Conservation (phyloP, 1,140 invertebrate genomes). For the Hycleus phaleratus region DNA sequence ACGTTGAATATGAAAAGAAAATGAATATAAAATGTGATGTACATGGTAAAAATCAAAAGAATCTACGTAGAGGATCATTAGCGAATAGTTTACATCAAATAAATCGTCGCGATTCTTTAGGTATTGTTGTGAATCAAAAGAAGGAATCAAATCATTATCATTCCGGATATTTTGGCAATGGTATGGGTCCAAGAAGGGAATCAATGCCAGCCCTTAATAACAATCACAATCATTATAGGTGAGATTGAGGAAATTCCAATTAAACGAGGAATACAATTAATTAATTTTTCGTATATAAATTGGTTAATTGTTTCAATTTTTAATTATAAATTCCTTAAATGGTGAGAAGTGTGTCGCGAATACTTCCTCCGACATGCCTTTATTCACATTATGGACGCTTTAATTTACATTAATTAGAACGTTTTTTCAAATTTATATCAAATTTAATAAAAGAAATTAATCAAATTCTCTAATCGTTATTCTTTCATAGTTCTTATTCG, state of each 20-base stretch:
- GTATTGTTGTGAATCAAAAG: slow-evolving; percentile 27
- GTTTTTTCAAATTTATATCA: no score
- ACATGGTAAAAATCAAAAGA: slow-evolving; percentile 51
- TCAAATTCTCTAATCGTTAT: no score
- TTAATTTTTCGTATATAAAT: no score
- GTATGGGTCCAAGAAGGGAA: slow-evolving; percentile 39
- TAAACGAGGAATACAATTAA: no score
- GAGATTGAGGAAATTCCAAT: background rate
- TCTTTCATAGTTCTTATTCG: no score
- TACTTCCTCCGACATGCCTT: slow-evolving; percentile 2
- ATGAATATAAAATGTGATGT: slow-evolving; percentile 56
- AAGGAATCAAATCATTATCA: slow-evolving; percentile 23
- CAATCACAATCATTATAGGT: slow-evolving; percentile 22
- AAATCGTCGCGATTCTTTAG: slow-evolving; percentile 32
- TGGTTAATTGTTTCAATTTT: no score
- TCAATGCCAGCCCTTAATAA: slow-evolving; percentile 41
- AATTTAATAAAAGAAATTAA: no score
- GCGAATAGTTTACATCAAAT: slow-evolving; percentile 39
- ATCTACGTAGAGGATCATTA: slow-evolving; percentile 47
- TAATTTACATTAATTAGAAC: no score
- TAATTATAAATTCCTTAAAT: no score
- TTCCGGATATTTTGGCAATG: slow-evolving; percentile 22
- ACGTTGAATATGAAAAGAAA: slow-evolving; percentile 47
- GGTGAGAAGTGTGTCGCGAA: slow-evolving; percentile 8
- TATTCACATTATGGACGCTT: no score